phyloP scores from a whole-genome alignment of 1,140 invertebrate species.

The Euborellia annulipes region DNA sequence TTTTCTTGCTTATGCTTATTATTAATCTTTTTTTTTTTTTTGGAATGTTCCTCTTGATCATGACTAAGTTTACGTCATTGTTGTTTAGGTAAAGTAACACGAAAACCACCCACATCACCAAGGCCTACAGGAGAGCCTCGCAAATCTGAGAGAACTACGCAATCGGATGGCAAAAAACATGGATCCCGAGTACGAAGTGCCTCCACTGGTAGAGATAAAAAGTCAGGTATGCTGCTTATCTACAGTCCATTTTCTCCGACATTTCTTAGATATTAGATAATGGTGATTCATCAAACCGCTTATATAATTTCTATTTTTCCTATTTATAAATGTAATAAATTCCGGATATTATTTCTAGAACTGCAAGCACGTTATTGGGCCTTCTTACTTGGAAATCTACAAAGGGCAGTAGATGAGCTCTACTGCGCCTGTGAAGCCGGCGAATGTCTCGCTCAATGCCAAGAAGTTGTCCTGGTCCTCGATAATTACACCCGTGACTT shows the following conservation, averaged over 20 bases:
- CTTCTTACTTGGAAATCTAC: slow-evolving; percentile 83
- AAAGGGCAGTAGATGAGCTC: slow-evolving; percentile 66
- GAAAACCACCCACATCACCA: slow-evolving; percentile 43
- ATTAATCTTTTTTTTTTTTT: no score
- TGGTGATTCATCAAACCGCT: no score
- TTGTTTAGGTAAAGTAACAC: slow-evolving; percentile 33
- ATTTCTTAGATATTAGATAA: no score
- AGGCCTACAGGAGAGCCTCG: slow-evolving; percentile 18
- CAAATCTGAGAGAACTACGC: slow-evolving; percentile 12
- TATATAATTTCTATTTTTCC: no score
- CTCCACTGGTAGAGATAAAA: slow-evolving; percentile 71
- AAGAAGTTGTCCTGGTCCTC: slow-evolving; percentile 85
- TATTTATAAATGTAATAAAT: no score
- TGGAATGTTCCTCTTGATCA: no score
- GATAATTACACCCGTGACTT: slow-evolving; percentile 91
- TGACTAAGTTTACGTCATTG: not conserved
- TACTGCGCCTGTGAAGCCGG: slow-evolving; percentile 46
- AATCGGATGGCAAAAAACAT: slow-evolving; percentile 22
- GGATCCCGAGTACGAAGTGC: slow-evolving; percentile 55
- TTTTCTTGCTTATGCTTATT: not conserved
- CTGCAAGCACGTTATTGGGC: slow-evolving; percentile 86
- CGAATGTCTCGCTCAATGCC: slow-evolving; percentile 44
- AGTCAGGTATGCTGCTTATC: slow-evolving; percentile 47
- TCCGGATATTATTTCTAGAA: slow-evolving; percentile 36
- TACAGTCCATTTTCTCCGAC: no score